phyloP scores from a whole-genome alignment of 2,797 vertebrate species.

The Dicrostonyx torquatus region DNA sequence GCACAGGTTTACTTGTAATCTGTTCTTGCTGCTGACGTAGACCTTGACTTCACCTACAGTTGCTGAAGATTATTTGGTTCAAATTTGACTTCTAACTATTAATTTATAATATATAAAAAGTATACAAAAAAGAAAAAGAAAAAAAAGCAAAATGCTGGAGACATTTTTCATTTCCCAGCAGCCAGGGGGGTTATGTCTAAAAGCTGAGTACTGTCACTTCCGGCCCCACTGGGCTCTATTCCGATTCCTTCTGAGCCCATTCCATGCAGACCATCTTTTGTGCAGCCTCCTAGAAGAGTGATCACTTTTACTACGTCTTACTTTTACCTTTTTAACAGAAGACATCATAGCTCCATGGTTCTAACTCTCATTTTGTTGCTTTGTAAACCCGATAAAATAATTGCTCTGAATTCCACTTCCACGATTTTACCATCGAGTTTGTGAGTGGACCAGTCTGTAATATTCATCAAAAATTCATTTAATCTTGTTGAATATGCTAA shows the following conservation, averaged over 20 bases:
- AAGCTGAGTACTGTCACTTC: background rate
- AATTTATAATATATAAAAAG: no score
- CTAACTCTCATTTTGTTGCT: background rate
- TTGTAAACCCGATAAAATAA: background rate
- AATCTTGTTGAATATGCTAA: slow-evolving; percentile 2
- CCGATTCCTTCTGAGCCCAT: background rate
- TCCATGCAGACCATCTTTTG: background rate
- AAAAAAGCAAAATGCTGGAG: background rate
- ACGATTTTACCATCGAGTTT: background rate
- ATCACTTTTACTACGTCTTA: background rate
- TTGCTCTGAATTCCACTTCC: background rate
- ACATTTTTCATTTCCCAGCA: background rate
- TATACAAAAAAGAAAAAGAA: no score
- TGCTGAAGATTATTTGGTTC: background rate
- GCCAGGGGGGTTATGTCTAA: background rate
- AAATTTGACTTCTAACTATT: background rate
- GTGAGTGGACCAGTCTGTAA: background rate
- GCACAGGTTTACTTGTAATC: slow-evolving; percentile 36
- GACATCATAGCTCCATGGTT: background rate
- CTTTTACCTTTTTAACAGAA: background rate
- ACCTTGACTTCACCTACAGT: background rate
- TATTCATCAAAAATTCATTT: background rate
- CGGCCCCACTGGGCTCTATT: background rate
- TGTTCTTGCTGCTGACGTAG: slow-evolving; percentile 26
- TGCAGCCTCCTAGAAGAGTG: background rate